These are phyloP conservation scores for Thera britannica DNA, from an alignment of 2,888 invertebrate species.

Conservation along the genomic window DNA sequence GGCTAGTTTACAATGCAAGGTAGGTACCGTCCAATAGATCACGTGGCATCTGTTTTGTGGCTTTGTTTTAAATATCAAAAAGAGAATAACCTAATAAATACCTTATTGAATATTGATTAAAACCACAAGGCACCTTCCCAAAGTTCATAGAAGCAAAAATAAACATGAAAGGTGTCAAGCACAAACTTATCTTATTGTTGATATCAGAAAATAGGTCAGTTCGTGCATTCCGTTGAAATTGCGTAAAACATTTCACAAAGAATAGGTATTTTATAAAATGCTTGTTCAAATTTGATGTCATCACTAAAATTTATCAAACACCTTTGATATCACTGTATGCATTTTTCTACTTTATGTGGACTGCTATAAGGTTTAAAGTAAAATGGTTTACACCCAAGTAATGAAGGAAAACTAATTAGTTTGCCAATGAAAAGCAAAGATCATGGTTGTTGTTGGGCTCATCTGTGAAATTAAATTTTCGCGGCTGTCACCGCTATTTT, in stretches of 20 bases:
- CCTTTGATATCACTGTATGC: background rate
- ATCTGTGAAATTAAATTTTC: constrained; percentile 37
- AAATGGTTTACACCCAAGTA: background rate
- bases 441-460: constrained; percentile 18
- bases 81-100: background rate
- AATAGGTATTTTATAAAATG: constrained; percentile 26
- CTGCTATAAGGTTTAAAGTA: background rate
- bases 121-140: background rate
- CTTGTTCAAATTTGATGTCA: constrained; percentile 24
- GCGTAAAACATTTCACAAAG: constrained; percentile 28
- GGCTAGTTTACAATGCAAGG: background rate
- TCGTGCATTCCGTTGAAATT: constrained; percentile 27
- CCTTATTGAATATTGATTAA: no score
- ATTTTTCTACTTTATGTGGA: background rate
- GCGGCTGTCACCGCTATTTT: constrained; percentile 31
- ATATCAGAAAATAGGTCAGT: constrained; percentile 17
- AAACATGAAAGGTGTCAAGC: background rate
- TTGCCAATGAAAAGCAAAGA: constrained; percentile 26
- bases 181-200: background rate
- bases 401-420: constrained; percentile 29
- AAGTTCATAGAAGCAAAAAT: background rate
- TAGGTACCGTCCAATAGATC: background rate
- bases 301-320: constrained; percentile 24
- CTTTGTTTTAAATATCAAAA: background rate
- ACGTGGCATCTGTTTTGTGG: background rate